Base-by-base conservation (phyloP, 2,888 invertebrate species). In the Netelia virgata region DNA sequence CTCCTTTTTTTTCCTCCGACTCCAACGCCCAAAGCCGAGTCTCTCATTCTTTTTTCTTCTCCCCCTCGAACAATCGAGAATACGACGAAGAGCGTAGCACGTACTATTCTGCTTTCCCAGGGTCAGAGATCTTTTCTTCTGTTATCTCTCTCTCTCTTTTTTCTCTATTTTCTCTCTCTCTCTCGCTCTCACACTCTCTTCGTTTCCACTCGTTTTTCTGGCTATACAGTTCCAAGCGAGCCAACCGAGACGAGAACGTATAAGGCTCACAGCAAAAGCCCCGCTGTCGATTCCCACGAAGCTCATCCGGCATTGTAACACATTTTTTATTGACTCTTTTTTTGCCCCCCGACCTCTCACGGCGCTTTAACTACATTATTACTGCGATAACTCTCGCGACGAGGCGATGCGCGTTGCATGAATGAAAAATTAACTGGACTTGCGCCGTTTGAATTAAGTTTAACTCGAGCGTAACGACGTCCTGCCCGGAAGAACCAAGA, bases 61-160 rank as follows among this genome's bases (percentile, higher is more conserved):
- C 64, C 66, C 64, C 82, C 74, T 74, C 70, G 82, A 82, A 82
- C 84, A 70, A 84, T 84, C 78, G 82, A 53, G 70, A 74, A 82
- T 73, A 66, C 61, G 75, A 28, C 50, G 20, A 61, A 47, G 20
- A 43, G 18, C 50, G 16, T 36, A 55, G 70, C 59, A 69, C 61
- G 41, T 53, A 47, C 53, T 70, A 16, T 14, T 18, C 61, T 70
- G 78, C 61, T 83, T 61, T 61, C 57, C 20, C 50, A 75, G 78
- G 75, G 74, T 70, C 78, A 66, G 64, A 75, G 70, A 75, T 75
- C 69, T 77, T 63, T 57, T 53, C 68, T 68, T 43, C 43, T 73
- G 3, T 23, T 75, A 66, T 63, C 63, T 72, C 63, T 53, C 55
- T 16, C 20, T 53, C 64, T 80, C 64, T 74, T 18, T 66, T 59